These are phyloP conservation scores for Cairina moschata DNA, from an alignment of 2,113 vertebrate genomes.

Conservation along the genomic window DNA sequence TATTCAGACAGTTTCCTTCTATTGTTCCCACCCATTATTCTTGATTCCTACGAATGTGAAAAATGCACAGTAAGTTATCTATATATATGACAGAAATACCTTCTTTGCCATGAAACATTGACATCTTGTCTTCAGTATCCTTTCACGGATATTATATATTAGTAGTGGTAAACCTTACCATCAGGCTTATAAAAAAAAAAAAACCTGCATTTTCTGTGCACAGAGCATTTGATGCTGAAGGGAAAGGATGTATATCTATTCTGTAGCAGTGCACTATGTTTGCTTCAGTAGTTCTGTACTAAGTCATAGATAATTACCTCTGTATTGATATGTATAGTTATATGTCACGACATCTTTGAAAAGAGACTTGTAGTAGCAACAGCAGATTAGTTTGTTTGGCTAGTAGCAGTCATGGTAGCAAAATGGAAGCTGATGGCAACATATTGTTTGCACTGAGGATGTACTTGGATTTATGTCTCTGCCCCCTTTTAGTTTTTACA, in stretches of 20 bases:
- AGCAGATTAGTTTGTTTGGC: background rate
- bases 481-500: background rate
- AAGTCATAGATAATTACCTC: background rate
- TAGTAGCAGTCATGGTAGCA: background rate
- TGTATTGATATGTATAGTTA: background rate
- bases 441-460: background rate
- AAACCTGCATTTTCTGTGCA: background rate
- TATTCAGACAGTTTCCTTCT: background rate
- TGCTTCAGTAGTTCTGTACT: background rate
- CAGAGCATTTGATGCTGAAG: background rate
- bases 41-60: background rate
- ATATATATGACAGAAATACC: background rate
- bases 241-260: background rate
- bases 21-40: background rate
- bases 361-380: background rate
- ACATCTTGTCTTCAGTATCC: background rate
- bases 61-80: background rate
- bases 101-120: background rate
- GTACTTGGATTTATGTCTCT: conserved; percentile 1
- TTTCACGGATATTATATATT: background rate
- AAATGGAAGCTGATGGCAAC: conserved; percentile 15
- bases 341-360: background rate
- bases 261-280: background rate
- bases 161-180: background rate
- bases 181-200: background rate